A percentile compares a stretch with the other conserved stretches of the same genome.
Conservation (phyloP, 2,113 vertebrate species). For the Periophthalmodon schlosseri region DNA sequence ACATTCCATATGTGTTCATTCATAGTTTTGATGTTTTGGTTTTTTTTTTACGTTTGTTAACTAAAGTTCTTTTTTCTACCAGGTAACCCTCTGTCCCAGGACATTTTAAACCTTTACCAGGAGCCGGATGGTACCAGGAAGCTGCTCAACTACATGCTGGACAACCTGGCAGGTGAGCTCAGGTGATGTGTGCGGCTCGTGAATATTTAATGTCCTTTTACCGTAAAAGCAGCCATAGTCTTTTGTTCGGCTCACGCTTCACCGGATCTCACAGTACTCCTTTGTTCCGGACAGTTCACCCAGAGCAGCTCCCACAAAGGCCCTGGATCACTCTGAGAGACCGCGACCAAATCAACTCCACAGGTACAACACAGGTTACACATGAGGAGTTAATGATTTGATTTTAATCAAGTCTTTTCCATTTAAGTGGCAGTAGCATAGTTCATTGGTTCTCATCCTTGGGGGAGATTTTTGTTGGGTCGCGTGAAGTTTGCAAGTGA, state of each 20-base stretch:
- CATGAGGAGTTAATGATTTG: background rate
- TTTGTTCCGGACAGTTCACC: conserved; percentile 83
- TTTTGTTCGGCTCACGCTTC: conserved; percentile 9
- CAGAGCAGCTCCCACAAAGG: conserved; percentile 98
- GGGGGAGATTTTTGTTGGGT: too few relatives aligned
- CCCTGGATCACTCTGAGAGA: conserved; percentile 98
- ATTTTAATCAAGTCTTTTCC: too few relatives aligned
- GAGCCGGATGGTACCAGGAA: conserved; percentile 97
- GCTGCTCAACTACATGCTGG: conserved; percentile 99
- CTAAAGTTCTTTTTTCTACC: conserved; percentile 23
- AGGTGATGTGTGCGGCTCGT: background rate
- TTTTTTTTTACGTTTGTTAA: too few relatives aligned
- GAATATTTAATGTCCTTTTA: background rate
- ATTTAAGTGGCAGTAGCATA: too few relatives aligned
- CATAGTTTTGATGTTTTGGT: too few relatives aligned
- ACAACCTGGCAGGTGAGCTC: conserved; percentile 88
- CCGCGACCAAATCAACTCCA: conserved; percentile 91
- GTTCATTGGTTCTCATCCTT: too few relatives aligned
- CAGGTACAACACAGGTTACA: conserved; percentile 77
- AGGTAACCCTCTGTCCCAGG: conserved; percentile 99
- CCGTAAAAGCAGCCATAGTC: conserved; percentile 1
- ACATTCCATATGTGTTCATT: too few relatives aligned
- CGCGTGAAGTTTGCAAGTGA: too few relatives aligned
- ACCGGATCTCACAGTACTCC: background rate
- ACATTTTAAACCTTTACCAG: conserved; percentile 98